Base-by-base conservation (phyloP, 23 tunicate genomes). In the Corella eumyota region DNA sequence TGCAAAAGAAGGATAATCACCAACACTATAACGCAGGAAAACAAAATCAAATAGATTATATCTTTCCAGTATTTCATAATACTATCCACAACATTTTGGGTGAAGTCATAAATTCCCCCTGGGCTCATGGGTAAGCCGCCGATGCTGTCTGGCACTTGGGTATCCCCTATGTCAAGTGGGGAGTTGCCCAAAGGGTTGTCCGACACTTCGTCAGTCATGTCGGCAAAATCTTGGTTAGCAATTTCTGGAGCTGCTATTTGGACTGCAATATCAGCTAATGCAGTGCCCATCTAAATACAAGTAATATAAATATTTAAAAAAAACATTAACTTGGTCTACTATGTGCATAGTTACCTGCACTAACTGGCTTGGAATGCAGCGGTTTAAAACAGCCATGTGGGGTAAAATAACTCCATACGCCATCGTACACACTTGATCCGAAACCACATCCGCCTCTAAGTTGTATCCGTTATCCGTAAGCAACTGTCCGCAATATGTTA, bases 331-430 rank as follows among this genome's bases (percentile, higher is more conserved):
- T 40, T 9, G 15, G 48, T 15, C 48, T 40, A 11, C n/a, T n/a
- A n/a, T n/a, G n/a, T n/a, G n/a, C n/a, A n/a, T n/a, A n/a, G n/a
- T 54, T 45, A 86, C 76, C 60, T 60, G 73, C 0, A 55, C 30
- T 17, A 77, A 54, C 33, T 65, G 80, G 1, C 45, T 25, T 0
- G 95, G 95, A 1, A 86, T 48, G 78, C 95, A 86, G 53, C 85
- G 52, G 61, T 77, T 77, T 0, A 86, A 7, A 25, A 86, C 58
- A 0, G 70, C 22, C 6, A 17, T 60, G 56, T 86, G 95, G 25
- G 85, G 59, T 7, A 71, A 25, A 30, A 86, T 66, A 4, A 47
- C 1, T 0, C 65, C 79, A 32, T 56, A 72, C 1, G 78, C 73
- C 85, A 86, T 71, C 35, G 75, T 75, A 29, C 95, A 86, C 1